Base-by-base conservation (phyloP, 2,888 invertebrate species). In the Drosophila emarginata region DNA sequence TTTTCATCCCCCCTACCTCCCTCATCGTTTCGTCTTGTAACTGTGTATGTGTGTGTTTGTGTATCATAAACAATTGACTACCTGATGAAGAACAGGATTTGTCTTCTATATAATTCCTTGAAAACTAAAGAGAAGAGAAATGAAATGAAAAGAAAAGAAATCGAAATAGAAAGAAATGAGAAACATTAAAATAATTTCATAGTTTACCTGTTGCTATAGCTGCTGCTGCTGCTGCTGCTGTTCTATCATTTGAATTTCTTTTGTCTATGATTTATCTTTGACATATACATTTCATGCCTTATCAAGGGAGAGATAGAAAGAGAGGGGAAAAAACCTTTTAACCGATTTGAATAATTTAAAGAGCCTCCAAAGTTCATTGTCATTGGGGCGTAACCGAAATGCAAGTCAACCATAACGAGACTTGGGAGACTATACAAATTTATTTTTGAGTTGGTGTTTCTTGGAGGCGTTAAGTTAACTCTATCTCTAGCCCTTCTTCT, bases 201-300 rank as follows among this genome's bases (percentile, higher is more conserved):
- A 37, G 14, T 11, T 32, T 32, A 32, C 32, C 32, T 32, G 26
- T 26, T 32, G 4, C 32, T 11, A 1, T 32, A 9, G 9, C 32
- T 32, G 32, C 11, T 32, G 32, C 9, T 32, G 32, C 50, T 32
- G 59, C 54, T 56, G 32, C 40, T 51, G 52, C 53, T 14, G 12
- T 36, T 26, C 11, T 40, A 6, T 28, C 57, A 71, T 78, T 76
- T 78, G 67, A 54, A 68, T 53, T 23, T 40, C 51, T 32, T 36
- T 26, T 7, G 23, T 57, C 40, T n/a, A 82, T 85, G 81, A 82
- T 86, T 83, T 84, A 82, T 78, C 81, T 77, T 63, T 69, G 81
- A 84, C 79, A 78, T 59, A 56, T 76, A 32, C 71, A 70, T 86
- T 82, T 82, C 87, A 82, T 76, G 81, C 54, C 73, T 72, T 80